Conservation (phyloP, 2,113 vertebrate genomes). For the Psittacara wagleri region DNA sequence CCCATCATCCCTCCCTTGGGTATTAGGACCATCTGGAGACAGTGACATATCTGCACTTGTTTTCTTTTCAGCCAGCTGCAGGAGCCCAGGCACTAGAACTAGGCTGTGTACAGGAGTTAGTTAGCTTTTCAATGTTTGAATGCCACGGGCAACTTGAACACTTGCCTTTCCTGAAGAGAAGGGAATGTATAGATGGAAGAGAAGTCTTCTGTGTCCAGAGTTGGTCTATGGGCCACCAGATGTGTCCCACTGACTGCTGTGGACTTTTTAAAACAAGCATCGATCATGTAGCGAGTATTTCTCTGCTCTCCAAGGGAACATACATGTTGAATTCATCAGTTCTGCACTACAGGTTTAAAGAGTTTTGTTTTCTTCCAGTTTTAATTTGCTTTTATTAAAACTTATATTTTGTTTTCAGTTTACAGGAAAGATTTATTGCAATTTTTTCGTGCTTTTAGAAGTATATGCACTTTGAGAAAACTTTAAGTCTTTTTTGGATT, state of each 20-base stretch:
- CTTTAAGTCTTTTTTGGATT: background rate
- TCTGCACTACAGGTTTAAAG: background rate
- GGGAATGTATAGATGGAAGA: accelerated
- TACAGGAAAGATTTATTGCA: accelerated
- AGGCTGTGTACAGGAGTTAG: background rate
- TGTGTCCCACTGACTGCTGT: background rate
- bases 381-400: background rate
- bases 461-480: background rate
- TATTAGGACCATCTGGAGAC: background rate
- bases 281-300: background rate
- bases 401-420: background rate
- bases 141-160: background rate
- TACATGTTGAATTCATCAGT: background rate
- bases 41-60: background rate
- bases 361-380: background rate
- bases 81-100: background rate
- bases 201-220: background rate
- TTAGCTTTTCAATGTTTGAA: background rate
- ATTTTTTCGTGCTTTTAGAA: background rate
- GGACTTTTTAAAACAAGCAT: background rate
- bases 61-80: background rate
- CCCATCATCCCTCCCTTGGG: accelerated
- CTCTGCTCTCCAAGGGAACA: background rate
- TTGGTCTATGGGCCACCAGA: background rate
- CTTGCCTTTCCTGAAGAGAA: background rate